Evolutionary conservation across 1,140 invertebrate species (phyloP).

Genomic region (Heliconius eleuchia): DNA sequence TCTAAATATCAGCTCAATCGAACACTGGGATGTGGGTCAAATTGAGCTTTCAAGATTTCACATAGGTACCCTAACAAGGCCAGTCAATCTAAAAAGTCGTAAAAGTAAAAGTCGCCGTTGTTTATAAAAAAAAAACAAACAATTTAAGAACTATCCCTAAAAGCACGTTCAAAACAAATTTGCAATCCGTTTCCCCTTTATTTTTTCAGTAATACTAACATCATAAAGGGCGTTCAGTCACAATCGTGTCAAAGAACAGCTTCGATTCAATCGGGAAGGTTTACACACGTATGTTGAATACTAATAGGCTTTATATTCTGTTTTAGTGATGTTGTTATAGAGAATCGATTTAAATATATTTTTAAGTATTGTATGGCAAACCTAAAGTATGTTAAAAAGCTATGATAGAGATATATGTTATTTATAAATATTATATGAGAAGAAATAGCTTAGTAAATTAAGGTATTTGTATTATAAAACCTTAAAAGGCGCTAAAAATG

Average conservation of each 20-base stretch:
- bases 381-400: too few species aligned
- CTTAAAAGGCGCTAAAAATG: too few species aligned
- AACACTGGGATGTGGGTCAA: too few species aligned
- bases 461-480: too few species aligned
- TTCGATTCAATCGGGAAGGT: constrained; percentile 23
- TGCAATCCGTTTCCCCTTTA: not conserved
- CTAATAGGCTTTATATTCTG: constrained; percentile 10
- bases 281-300: constrained; percentile 25
- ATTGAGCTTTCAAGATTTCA: too few species aligned
- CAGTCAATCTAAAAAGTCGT: not conserved
- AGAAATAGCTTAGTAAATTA: too few species aligned
- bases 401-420: too few species aligned
- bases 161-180: not conserved
- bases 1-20: too few species aligned
- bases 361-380: too few species aligned
- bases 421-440: too few species aligned
- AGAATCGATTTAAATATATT: not conserved
- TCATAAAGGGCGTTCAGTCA: constrained; percentile 12
- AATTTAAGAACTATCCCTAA: not conserved
- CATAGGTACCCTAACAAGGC: too few species aligned
- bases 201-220: constrained; percentile 9
- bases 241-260: constrained; percentile 26
- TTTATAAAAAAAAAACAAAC: not conserved
- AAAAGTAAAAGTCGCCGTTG: too few species aligned
- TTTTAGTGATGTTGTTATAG: not conserved